phyloP scores from a whole-genome alignment of 2,888 invertebrate genomes.

The Amiota mariae region DNA sequence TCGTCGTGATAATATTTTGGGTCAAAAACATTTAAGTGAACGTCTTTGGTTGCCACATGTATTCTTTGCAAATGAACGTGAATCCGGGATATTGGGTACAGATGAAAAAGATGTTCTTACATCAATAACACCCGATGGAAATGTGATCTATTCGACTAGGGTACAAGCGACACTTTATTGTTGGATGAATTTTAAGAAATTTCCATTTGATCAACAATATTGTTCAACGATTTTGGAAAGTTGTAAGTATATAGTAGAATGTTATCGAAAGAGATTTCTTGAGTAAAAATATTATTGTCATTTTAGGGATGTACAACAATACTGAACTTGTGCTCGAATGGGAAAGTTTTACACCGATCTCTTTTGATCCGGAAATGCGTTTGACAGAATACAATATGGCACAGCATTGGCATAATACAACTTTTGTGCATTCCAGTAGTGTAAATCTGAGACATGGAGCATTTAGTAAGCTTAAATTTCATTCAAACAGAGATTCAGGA shows the following conservation, averaged over 20 bases:
- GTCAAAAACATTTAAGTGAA: conserved; percentile 68
- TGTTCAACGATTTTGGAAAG: conserved; percentile 66
- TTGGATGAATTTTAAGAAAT: conserved; percentile 70
- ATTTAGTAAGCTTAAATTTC: conserved; percentile 54
- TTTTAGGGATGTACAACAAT: conserved; percentile 69
- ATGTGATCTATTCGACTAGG: conserved; percentile 64
- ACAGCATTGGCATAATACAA: conserved; percentile 60
- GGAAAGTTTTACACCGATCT: conserved; percentile 63
- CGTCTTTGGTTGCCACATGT: conserved; percentile 69
- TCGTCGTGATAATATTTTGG: conserved; percentile 62
- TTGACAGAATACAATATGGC: conserved; percentile 67
- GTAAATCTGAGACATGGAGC: conserved; percentile 65
- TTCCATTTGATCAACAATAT: conserved; percentile 68
- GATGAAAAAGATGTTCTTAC: conserved; percentile 69
- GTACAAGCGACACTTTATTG: conserved; percentile 67
- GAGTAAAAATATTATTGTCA: neutral
- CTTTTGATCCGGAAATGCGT: conserved; percentile 68
- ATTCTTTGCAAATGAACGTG: conserved; percentile 68
- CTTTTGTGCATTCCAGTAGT: conserved; percentile 59
- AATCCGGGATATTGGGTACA: conserved; percentile 66
- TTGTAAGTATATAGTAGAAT: conserved; percentile 53
- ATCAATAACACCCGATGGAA: conserved; percentile 66
- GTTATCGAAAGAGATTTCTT: neutral
- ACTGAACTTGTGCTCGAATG: conserved; percentile 63
- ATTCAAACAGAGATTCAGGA: neutral